Evolutionary conservation across 2,797 vertebrate genomes (phyloP).

Genomic region (Microctenopoma steveboyesi): DNA sequence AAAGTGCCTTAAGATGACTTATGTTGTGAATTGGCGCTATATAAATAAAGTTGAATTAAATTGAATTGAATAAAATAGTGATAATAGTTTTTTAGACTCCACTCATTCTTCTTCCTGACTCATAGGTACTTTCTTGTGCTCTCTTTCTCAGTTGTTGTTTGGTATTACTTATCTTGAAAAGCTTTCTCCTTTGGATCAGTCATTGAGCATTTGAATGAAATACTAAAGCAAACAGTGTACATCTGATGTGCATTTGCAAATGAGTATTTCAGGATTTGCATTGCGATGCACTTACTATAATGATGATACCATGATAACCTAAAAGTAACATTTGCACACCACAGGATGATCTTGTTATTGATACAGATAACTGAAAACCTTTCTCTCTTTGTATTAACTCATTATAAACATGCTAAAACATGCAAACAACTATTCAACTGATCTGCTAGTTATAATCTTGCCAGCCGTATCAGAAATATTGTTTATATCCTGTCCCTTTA

Average conservation of each 20-base stretch:
- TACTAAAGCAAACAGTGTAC: too few relatives aligned
- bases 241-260: too few relatives aligned
- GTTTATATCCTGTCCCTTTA: constrained; percentile 5
- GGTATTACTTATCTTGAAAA: constrained; percentile 1
- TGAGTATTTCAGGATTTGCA: background rate
- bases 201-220: background rate
- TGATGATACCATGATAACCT: background rate
- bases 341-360: background rate
- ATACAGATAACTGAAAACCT: too few relatives aligned
- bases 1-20: too few relatives aligned
- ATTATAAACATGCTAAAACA: background rate
- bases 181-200: background rate
- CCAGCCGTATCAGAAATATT: background rate
- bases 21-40: too few relatives aligned
- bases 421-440: background rate
- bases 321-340: background rate
- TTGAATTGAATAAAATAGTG: too few relatives aligned
- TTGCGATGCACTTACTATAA: background rate
- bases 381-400: background rate
- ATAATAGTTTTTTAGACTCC: background rate
- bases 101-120: constrained; percentile 8
- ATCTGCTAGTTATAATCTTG: constrained; percentile 12
- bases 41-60: too few relatives aligned
- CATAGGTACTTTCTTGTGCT: background rate
- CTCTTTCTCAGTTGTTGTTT: background rate